Conservation (phyloP, 2,888 invertebrate genomes). For the Cheilosia vernalis region DNA sequence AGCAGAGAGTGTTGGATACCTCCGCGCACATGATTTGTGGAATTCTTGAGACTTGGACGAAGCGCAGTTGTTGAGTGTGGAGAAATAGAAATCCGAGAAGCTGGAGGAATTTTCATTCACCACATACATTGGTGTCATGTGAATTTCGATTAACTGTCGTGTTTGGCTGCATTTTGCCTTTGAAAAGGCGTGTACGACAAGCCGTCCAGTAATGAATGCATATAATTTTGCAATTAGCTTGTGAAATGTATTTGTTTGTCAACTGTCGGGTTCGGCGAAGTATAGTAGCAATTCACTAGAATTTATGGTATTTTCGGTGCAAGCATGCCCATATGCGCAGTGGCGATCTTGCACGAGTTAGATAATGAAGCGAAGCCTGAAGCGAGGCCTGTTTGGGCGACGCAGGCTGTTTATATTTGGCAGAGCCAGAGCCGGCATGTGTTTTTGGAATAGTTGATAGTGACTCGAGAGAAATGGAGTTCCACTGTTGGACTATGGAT, state of each 20-base stretch:
- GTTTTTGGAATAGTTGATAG: no score
- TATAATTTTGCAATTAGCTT: slow-evolving; percentile 49
- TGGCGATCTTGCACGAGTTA: no score
- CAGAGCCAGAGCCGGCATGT: no score
- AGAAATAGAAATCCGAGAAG: slow-evolving; percentile 63
- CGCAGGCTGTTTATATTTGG: no score
- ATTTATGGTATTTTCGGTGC: background rate
- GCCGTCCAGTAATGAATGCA: slow-evolving; percentile 44
- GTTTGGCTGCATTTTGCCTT: slow-evolving; percentile 70
- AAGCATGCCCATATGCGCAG: no score
- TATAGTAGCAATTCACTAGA: background rate
- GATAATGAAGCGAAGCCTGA: no score
- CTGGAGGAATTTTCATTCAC: slow-evolving; percentile 62
- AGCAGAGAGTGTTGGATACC: slow-evolving; percentile 14
- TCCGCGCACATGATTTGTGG: slow-evolving; percentile 23
- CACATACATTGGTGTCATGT: slow-evolving; percentile 63
- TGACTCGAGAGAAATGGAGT: no score
- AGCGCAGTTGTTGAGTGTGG: slow-evolving; percentile 18
- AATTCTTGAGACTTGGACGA: slow-evolving; percentile 38
- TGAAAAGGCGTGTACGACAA: slow-evolving; percentile 50
- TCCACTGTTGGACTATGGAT: no score
- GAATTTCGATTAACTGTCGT: slow-evolving; percentile 58
- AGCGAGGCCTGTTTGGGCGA: no score
- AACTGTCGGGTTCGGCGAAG: slow-evolving; percentile 1
- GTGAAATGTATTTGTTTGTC: slow-evolving; percentile 27